Conservation (phyloP, 2,797 vertebrate species). For the Paedocypris micromegethes region DNA sequence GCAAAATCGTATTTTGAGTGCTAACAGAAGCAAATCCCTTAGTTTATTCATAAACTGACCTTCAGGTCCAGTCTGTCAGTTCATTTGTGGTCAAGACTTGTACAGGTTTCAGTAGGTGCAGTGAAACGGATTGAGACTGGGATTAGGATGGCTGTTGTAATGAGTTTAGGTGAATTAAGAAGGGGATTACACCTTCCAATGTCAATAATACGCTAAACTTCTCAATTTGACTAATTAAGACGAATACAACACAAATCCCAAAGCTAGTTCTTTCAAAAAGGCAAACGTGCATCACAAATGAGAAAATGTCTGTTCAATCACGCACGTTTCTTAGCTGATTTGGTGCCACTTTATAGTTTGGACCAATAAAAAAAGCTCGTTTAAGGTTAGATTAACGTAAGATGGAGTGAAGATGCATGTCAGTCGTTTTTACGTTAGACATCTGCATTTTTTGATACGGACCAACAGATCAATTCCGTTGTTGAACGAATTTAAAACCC, state of each 20-base stretch:
- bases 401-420: too few relatives aligned
- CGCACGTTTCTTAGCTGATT: neutral
- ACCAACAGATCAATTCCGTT: too few relatives aligned
- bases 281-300: too few relatives aligned
- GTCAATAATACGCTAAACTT: conserved; percentile 26
- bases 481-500: too few relatives aligned
- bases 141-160: conserved; percentile 33
- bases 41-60: too few relatives aligned
- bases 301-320: neutral
- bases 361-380: conserved; percentile 6
- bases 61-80: neutral
- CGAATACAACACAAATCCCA: neutral
- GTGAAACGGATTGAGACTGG: conserved; percentile 7
- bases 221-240: conserved; percentile 14
- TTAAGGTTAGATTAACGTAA: too few relatives aligned
- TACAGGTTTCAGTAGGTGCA: conserved; percentile 14
- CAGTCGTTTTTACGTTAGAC: too few relatives aligned
- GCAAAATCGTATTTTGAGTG: neutral
- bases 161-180: conserved; percentile 23
- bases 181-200: conserved; percentile 30
- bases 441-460: too few relatives aligned
- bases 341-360: neutral
- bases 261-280: too few relatives aligned
- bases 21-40: too few relatives aligned
- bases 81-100: neutral